Conservation (phyloP, 2,888 invertebrate genomes). For the Coecobrya sp. region DNA sequence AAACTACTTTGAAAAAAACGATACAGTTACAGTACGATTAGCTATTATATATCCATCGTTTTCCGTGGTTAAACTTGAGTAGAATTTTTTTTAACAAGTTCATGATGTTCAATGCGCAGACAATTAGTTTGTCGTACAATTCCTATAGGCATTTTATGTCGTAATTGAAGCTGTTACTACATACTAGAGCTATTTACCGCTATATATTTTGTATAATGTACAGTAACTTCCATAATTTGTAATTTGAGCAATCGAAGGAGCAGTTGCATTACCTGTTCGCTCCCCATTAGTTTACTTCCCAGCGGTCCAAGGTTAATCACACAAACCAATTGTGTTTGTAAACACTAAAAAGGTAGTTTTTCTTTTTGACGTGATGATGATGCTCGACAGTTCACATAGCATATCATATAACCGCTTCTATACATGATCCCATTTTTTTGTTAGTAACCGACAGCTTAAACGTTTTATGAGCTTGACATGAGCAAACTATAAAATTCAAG, state of each 20-base stretch:
- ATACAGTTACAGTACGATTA: background rate
- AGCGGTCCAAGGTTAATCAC: slow-evolving; percentile 68
- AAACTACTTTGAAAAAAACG: background rate
- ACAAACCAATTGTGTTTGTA: slow-evolving; percentile 56
- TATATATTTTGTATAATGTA: background rate
- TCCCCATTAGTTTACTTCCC: slow-evolving; percentile 38
- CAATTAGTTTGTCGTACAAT: no score
- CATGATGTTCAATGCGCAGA: no score
- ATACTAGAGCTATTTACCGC: no score
- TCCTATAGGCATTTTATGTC: background rate
- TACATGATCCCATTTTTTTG: slow-evolving; percentile 4
- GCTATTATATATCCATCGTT: background rate
- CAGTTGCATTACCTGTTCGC: slow-evolving; percentile 34
- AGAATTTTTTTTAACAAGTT: no score
- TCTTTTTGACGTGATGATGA: slow-evolving; percentile 1
- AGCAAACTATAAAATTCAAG: background rate
- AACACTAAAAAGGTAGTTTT: slow-evolving; percentile 26
- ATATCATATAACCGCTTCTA: background rate
- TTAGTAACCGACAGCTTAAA: background rate
- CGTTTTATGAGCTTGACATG: background rate
- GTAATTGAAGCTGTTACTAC: background rate
- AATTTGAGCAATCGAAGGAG: background rate
- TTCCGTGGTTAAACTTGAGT: no score
- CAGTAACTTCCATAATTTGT: background rate
- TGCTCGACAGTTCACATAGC: background rate